Percentiles rank a stretch among this genome's conserved stretches.
These are phyloP conservation scores for Chironomus riparius DNA, from an alignment of 2,888 invertebrate species.

Conservation along the genomic window DNA sequence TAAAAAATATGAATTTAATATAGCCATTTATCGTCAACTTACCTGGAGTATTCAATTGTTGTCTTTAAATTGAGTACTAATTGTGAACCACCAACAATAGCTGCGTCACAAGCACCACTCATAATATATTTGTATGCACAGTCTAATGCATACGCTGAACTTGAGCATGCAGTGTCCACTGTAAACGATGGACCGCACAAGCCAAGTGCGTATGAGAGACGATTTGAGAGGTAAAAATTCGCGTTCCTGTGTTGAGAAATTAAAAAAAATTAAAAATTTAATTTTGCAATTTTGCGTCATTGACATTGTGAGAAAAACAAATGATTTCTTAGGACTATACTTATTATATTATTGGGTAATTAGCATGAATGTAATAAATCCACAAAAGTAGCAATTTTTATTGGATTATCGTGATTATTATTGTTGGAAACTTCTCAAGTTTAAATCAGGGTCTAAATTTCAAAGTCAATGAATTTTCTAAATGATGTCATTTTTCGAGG, in stretches of 20 bases:
- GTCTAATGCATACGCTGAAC: conserved; percentile 79
- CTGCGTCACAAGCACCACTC: conserved; percentile 67
- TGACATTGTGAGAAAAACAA: not conserved
- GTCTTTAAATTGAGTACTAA: conserved; percentile 75
- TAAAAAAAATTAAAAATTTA: not conserved
- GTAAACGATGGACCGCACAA: conserved; percentile 84
- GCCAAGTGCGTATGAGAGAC: conserved; percentile 81
- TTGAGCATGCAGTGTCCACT: conserved; percentile 89
- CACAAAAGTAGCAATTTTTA: too few relatives aligned
- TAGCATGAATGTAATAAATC: too few relatives aligned
- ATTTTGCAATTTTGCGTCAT: not conserved
- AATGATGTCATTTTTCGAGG: too few relatives aligned
- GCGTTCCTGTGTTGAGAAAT: not conserved
- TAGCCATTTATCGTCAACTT: conserved; percentile 29
- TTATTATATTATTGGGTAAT: too few relatives aligned
- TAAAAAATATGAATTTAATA: too few relatives aligned
- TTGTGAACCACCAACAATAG: conserved; percentile 73
- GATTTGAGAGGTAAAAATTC: conserved; percentile 56
- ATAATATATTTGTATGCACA: conserved; percentile 63
- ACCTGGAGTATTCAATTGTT: conserved; percentile 77
- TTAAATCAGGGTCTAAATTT: too few relatives aligned
- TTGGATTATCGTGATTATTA: too few relatives aligned
- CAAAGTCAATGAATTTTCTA: too few relatives aligned
- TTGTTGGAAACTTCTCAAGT: too few relatives aligned
- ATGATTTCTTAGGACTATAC: too few relatives aligned